Evolutionary conservation across 2,797 vertebrate species (phyloP).

Genomic region (Semotilus atromaculatus): DNA sequence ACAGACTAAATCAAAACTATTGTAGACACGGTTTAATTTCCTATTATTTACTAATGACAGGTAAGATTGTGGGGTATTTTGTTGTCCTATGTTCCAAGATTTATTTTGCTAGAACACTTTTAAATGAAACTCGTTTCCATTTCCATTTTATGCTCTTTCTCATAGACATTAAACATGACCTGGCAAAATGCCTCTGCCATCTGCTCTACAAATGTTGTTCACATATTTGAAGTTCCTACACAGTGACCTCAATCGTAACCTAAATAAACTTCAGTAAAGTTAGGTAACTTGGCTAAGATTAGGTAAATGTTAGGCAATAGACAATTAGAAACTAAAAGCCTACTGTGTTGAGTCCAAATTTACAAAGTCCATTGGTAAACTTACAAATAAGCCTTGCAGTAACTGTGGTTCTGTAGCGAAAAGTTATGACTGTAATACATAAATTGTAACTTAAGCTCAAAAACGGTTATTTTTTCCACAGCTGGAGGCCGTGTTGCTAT

Average conservation of each 20-base stretch:
- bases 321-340: slow-evolving; percentile 37
- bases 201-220: slow-evolving; percentile 1
- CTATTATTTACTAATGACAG: not conserved
- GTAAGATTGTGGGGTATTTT: not conserved
- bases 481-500: slow-evolving; percentile 51
- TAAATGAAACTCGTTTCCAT: too few relatives aligned
- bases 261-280: not conserved
- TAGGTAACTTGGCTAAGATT: not conserved
- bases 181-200: slow-evolving; percentile 5
- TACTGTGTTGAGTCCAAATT: slow-evolving; percentile 44
- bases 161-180: not conserved
- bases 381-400: slow-evolving; percentile 16
- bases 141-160: not conserved
- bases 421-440: slow-evolving; percentile 35
- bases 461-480: slow-evolving; percentile 55
- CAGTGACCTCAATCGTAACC: slow-evolving; percentile 9
- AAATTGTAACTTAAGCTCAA: slow-evolving; percentile 48
- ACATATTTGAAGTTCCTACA: slow-evolving; percentile 19
- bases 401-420: not conserved
- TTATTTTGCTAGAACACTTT: not conserved
- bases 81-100: not conserved
- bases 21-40: not conserved
- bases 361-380: slow-evolving; percentile 41
- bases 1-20: not conserved
- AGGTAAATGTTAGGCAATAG: slow-evolving; percentile 35